phyloP scores from a whole-genome alignment of 2,113 vertebrate species.

The Macheiramphus alcinus region DNA sequence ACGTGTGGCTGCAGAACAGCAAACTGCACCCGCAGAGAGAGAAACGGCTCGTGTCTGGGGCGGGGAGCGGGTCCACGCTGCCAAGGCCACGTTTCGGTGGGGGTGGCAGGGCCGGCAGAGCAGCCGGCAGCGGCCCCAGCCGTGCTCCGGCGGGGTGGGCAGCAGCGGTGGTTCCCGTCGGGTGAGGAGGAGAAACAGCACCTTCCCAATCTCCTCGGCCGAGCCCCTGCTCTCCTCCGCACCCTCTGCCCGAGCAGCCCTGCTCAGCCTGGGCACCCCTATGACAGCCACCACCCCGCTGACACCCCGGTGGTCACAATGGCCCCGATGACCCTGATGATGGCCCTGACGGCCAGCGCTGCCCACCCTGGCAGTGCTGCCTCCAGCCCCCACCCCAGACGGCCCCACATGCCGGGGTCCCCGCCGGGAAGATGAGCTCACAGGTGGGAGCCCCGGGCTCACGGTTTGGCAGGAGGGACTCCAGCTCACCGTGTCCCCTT shows the following conservation, averaged over 20 bases:
- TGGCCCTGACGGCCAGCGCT: neutral
- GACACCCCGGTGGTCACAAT: neutral
- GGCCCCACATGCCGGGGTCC: accelerated
- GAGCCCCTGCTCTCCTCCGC: accelerated
- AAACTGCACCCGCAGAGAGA: accelerated
- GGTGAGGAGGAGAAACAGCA: neutral
- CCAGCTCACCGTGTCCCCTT: accelerated
- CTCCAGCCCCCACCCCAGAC: neutral
- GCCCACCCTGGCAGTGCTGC: accelerated
- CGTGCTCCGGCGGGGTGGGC: accelerated
- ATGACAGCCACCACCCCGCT: neutral
- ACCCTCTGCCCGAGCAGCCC: neutral
- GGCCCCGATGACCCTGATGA: neutral
- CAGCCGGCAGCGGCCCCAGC: neutral
- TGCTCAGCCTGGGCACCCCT: neutral
- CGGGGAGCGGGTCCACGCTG: accelerated
- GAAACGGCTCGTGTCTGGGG: accelerated
- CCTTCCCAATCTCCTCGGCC: neutral
- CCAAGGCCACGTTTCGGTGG: accelerated
- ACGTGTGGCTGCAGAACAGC: neutral
- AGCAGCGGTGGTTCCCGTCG: accelerated
- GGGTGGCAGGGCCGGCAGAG: neutral
- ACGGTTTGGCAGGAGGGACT: neutral
- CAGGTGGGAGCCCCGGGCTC: neutral
- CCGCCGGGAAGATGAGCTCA: accelerated